These are phyloP conservation scores for Lophochroa leadbeateri DNA, from an alignment of 2,113 vertebrate species.

Conservation along the genomic window DNA sequence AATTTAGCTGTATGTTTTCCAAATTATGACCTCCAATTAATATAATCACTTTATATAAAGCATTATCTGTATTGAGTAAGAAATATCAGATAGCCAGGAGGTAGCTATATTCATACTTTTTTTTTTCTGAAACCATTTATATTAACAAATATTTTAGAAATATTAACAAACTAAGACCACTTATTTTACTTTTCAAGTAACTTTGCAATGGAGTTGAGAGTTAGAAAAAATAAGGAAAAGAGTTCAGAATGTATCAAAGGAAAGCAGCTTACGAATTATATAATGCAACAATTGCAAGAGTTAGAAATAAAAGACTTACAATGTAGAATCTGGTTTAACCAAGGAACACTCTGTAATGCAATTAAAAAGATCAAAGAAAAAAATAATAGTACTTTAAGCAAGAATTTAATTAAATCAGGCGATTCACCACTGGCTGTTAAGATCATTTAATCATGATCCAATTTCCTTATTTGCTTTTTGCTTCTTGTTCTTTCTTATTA, in stretches of 20 bases:
- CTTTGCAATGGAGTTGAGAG: neutral
- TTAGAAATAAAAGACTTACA: neutral
- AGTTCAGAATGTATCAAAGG: neutral
- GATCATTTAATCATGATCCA: constrained; percentile 18
- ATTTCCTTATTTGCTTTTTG: constrained; percentile 41
- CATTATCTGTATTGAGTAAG: neutral
- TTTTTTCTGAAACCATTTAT: neutral
- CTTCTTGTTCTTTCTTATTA: constrained; percentile 20
- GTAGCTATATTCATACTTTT: neutral
- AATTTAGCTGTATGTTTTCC: neutral
- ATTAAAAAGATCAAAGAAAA: constrained; percentile 54
- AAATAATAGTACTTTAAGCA: constrained; percentile 46
- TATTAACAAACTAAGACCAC: neutral
- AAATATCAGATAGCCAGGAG: neutral
- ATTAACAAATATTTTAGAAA: neutral
- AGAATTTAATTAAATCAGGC: constrained; percentile 54
- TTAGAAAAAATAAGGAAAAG: neutral
- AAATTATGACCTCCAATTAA: neutral
- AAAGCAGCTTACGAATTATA: neutral
- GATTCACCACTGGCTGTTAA: constrained; percentile 2
- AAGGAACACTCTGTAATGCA: constrained; percentile 24
- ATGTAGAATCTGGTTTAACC: neutral
- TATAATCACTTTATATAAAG: neutral
- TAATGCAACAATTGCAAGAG: neutral
- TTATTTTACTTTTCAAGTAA: neutral